Conservation (phyloP, 2,113 vertebrate species). For the Carassius auratus region DNA sequence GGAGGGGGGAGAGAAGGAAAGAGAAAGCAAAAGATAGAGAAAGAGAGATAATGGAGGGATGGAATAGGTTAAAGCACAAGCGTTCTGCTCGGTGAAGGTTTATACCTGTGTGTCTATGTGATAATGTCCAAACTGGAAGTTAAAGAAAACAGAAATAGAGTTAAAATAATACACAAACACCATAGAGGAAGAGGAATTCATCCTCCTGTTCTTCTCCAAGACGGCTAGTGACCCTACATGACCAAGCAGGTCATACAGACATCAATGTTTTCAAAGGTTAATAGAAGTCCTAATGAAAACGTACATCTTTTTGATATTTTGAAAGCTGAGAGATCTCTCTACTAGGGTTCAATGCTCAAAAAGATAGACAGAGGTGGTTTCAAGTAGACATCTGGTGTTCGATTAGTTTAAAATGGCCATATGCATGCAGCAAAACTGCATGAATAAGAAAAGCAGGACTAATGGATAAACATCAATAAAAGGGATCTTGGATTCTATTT, state of each 20-base stretch:
- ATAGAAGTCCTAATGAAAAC: background rate
- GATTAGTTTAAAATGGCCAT: background rate
- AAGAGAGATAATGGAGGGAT: constrained; percentile 60
- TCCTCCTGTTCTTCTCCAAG: background rate
- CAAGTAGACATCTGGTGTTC: background rate
- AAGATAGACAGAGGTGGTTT: background rate
- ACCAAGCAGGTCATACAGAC: background rate
- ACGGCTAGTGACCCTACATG: too few species aligned
- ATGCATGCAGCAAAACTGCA: background rate
- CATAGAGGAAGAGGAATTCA: constrained; percentile 16
- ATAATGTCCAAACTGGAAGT: constrained; percentile 77
- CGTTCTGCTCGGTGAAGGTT: constrained; percentile 63
- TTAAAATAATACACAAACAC: constrained; percentile 68
- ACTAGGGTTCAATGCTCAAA: background rate
- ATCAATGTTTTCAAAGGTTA: background rate
- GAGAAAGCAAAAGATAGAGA: constrained; percentile 41
- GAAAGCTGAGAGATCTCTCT: background rate
- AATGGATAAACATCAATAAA: constrained; percentile 11
- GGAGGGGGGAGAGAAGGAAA: background rate
- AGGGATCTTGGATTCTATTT: background rate
- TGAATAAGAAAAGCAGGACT: background rate
- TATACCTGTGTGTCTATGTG: constrained; percentile 78
- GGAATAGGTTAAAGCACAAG: constrained; percentile 31
- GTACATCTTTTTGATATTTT: background rate
- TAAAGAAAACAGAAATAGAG: constrained; percentile 73